Conservation (phyloP, 1,140 invertebrate species). For the Rhagoletis zephyria region DNA sequence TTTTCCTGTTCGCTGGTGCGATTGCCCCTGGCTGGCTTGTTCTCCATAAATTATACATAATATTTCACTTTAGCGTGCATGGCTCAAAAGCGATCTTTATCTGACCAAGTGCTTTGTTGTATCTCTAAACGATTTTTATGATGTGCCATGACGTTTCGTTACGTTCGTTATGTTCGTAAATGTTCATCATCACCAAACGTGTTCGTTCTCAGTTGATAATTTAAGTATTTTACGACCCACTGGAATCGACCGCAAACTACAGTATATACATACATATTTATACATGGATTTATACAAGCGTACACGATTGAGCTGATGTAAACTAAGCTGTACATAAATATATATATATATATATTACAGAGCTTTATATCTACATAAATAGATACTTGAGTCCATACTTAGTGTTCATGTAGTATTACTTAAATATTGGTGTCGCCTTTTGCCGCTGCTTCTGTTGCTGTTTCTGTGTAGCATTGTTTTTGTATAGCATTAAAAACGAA, state of each 20-base stretch:
- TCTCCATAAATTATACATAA: conserved; percentile 34
- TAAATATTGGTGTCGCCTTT: too few species aligned
- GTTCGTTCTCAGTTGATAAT: conserved; percentile 48
- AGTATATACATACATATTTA: conserved; percentile 3
- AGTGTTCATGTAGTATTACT: too few species aligned
- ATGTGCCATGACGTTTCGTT: conserved; percentile 53
- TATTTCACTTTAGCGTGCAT: conserved; percentile 44
- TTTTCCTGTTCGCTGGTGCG: conserved; percentile 17
- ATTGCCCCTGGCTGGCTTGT: neutral
- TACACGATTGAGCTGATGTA: neutral
- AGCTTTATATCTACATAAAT: neutral
- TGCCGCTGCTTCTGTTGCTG: neutral
- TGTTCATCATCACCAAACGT: conserved; percentile 29
- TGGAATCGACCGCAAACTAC: neutral
- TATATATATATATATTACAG: neutral
- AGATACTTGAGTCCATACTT: too few species aligned
- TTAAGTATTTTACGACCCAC: conserved; percentile 42
- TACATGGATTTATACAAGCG: neutral
- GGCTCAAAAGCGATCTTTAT: conserved; percentile 20
- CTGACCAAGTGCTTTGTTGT: conserved; percentile 20
- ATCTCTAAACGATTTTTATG: conserved; percentile 44
- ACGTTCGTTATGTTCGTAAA: conserved; percentile 33
- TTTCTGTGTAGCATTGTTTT: conserved; percentile 9
- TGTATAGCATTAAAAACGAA: conserved; percentile 29
- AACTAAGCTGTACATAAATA: too few species aligned